A percentile compares a stretch with the other conserved stretches of the same genome.
Conservation (phyloP, 35 echinoderm and acorn worm genomes). For the Ophiothrix spiculata region DNA sequence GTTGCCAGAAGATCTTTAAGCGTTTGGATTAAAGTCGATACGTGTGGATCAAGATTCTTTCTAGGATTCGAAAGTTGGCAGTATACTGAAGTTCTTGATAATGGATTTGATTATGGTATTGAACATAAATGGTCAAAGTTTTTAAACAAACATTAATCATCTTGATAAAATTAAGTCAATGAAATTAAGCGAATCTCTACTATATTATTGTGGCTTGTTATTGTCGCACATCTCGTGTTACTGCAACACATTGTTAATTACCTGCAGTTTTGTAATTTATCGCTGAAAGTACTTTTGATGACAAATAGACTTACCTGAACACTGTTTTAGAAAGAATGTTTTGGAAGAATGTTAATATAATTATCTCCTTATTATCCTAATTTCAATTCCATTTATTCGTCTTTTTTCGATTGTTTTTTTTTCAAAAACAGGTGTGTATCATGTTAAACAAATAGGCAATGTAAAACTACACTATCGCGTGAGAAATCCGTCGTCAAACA, state of each 20-base stretch:
- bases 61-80: conserved; percentile 31
- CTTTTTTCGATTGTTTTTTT: neutral
- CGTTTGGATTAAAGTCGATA: conserved; percentile 11
- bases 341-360: neutral
- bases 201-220: too few species aligned
- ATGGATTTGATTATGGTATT: neutral
- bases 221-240: neutral
- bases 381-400: neutral
- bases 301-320: neutral
- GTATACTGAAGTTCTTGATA: neutral
- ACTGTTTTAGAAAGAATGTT: neutral
- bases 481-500: neutral
- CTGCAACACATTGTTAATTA: neutral
- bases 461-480: neutral
- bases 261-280: neutral
- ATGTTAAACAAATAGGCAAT: neutral
- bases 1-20: neutral
- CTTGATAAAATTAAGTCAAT: neutral
- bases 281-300: neutral
- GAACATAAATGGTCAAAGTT: neutral
- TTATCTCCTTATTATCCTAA: neutral
- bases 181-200: too few species aligned
- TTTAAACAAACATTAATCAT: neutral
- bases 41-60: conserved; percentile 1
- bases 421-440: neutral